Evolutionary conservation across 2,113 vertebrate species (phyloP), one percentile per base, ranked within the genome.

Genomic region (Strigops habroptila): DNA sequence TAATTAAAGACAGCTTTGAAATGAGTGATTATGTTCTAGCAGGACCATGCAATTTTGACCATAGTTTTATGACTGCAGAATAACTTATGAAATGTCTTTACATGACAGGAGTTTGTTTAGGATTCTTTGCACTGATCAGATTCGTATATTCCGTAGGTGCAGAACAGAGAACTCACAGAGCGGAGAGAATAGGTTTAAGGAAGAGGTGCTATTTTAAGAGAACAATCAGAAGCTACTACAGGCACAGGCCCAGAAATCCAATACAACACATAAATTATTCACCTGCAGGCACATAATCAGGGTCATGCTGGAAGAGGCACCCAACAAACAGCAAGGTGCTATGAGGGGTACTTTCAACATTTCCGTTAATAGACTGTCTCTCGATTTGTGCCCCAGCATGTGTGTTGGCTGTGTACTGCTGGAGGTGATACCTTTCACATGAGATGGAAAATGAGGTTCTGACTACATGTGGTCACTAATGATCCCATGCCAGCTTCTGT

Each of bases 361-460:
- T 88, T 81, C 80, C 2, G 1, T 84, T 81, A 90, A 91, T 60
- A 78, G 48, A 39, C 73, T 67, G 10, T n/a, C 10, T 87, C 74
- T 93, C 75, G 88, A 67, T 94, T 92, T 96, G 52, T 88, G 73
- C 6, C 94, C 57, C 85, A 94, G 85, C 79, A 35, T 88, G 91
- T 55, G 41, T 67, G 43, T 52, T 63, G 30, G 39, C 41, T 95
- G 1, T 41, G 39, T 91, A 44, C 75, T 67, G 77, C 80, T 93
- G 74, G 86, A 90, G 73, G 57, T 76, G 35, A 85, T 79, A 44
- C 57, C 39, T 93, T 94, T 91, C 88, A 73, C 70, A 92, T 57
- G 74, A 93, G 76, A 86, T 2, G 4, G 91, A 91, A 96, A 95
- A 94, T 92, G 55, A 93, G 41, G 55, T 83, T 92, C 89, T 92